Base-by-base conservation (phyloP, 1,140 invertebrate genomes). In the Psilanteris sp. region DNA sequence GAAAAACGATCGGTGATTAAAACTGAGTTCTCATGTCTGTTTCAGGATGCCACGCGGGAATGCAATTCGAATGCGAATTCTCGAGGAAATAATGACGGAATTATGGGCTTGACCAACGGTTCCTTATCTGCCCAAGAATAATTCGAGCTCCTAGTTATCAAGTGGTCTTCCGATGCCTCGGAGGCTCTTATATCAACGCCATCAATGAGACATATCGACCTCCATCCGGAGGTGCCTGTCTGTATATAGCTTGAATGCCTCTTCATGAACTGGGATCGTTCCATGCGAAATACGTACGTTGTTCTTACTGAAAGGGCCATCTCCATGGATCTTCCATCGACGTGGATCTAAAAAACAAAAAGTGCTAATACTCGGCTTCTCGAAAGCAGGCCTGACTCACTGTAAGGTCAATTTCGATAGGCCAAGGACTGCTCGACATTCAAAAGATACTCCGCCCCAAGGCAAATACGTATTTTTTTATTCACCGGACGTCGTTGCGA, bases 201-300 rank as follows among this genome's bases (percentile, higher is more conserved):
- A 83, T 72, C 84, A 85, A 84, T 79, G 81, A 84, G 80, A 86
- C 84, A 87, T 86, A 87, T 85, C 84, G 83, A 84, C 80, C 81
- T 81, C 79, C 61, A 62, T 34, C 44, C 34, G 61, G 71, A 55
- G 74, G 62, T 68, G 55, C 79, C 79, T 79, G 74, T 81, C 77
- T 85, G 84, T 85, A 85, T 75, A 85, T 85, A 85, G 84, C 82
- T 85, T 85, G 77, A 83, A 83, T 83, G 83, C 80, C 82, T 82
- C 79, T 61, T 73, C 72, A 83, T 77, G 80, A 82, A 83, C 78
- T 78, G 78, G 77, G 77, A 79, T 81, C 80, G 77, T 80, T 79
- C 71, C 74, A 79, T 81, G 78, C 80, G 77, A 82, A 78, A 82
- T 81, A 73, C 72, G 72, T 74, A 77, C 79, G 73, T 81, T 80